phyloP scores from a whole-genome alignment of 53 echinoderm and acorn worm species.

The Crossaster papposus region DNA sequence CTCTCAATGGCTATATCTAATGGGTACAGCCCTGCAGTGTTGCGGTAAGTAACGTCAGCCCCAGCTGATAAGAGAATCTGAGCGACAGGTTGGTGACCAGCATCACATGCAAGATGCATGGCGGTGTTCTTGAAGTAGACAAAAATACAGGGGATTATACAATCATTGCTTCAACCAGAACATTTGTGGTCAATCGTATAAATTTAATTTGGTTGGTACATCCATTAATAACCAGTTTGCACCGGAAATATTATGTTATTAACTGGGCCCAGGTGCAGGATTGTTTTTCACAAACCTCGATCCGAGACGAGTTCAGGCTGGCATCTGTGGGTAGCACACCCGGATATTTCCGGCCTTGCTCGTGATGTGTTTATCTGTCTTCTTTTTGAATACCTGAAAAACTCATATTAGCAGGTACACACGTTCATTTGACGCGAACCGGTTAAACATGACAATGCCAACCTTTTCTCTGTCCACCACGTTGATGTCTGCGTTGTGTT shows the following conservation, averaged over 20 bases:
- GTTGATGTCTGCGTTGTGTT: conserved; percentile 69
- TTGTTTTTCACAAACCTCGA: no score
- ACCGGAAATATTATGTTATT: no score
- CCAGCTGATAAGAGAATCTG: conserved; percentile 64
- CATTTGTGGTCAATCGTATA: background rate
- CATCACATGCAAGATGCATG: conserved; percentile 68
- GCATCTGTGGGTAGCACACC: no score
- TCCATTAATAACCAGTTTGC: no score
- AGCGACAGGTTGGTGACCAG: conserved; percentile 70
- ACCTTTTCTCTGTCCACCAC: conserved; percentile 80
- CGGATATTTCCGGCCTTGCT: no score
- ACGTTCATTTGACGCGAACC: no score
- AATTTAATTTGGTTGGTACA: background rate
- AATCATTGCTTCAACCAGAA: background rate
- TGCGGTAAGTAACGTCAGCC: conserved; percentile 71
- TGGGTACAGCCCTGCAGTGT: conserved; percentile 58
- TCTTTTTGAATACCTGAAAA: no score
- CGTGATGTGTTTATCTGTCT: no score
- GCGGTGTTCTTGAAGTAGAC: conserved; percentile 65
- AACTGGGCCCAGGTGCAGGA: no score
- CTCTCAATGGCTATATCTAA: conserved; percentile 72
- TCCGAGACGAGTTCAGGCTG: no score
- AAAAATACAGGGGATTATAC: background rate
- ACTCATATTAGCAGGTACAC: no score
- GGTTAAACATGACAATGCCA: no score